A percentile compares a stretch with the other conserved stretches of the same genome.
phyloP scores from a whole-genome alignment of 2,113 vertebrate species.

The Seriola dumerili region DNA sequence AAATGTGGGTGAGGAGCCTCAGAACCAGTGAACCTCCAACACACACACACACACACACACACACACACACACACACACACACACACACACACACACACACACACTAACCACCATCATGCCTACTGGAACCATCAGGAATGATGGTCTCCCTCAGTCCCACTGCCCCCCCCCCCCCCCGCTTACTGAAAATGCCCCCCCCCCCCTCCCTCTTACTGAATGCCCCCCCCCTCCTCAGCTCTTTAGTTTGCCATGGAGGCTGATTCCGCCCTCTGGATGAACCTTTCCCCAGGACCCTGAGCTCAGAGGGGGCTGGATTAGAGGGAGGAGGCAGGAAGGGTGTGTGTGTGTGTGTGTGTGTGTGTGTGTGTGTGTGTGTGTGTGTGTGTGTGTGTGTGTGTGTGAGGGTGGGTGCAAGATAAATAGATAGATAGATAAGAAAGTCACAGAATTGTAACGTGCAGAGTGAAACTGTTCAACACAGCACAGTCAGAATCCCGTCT shows the following conservation, averaged over 20 bases:
- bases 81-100: slow-evolving; percentile 26
- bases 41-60: slow-evolving; percentile 15
- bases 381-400: slow-evolving; percentile 14
- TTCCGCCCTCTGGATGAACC: slow-evolving; percentile 85
- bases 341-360: slow-evolving; percentile 30
- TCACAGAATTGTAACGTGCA: not conserved
- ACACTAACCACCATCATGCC: not conserved
- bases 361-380: slow-evolving; percentile 32
- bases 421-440: not conserved
- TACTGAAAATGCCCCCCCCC: slow-evolving; percentile 17
- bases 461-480: not conserved
- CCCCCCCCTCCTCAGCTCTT: slow-evolving; percentile 17
- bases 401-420: not conserved
- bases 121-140: slow-evolving; percentile 32
- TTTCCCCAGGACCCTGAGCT: slow-evolving; percentile 75
- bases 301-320: slow-evolving; percentile 81
- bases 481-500: not conserved
- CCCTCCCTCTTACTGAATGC: not conserved
- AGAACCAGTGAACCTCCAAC: slow-evolving; percentile 44
- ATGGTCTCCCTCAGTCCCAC: slow-evolving; percentile 26
- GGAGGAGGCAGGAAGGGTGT: slow-evolving; percentile 30
- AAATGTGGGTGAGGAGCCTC: slow-evolving; percentile 49
- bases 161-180: not conserved
- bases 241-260: slow-evolving; percentile 79
- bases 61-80: not conserved